Conservation (phyloP, 2,797 vertebrate species). For the Chrosomus eos region DNA sequence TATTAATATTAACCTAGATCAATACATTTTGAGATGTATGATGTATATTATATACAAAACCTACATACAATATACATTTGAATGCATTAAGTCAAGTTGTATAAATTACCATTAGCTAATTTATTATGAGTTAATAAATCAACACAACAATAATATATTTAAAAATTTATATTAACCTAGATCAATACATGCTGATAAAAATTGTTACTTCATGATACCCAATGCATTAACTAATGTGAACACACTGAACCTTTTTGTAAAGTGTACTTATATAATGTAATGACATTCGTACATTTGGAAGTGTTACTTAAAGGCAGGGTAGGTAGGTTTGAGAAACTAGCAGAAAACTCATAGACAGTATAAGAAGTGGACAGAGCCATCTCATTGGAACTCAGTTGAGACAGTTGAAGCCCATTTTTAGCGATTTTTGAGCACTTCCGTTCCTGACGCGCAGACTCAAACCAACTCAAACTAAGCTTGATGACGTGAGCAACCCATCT, state of each 20-base stretch:
- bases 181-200: not conserved
- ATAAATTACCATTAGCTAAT: not conserved
- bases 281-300: too few species aligned
- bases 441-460: too few species aligned
- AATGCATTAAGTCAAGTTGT: not conserved
- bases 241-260: not conserved
- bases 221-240: not conserved
- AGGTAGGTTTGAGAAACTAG: too few species aligned
- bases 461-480: too few species aligned
- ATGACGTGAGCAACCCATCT: too few species aligned
- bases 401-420: too few species aligned
- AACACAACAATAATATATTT: not conserved
- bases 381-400: too few species aligned
- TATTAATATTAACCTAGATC: not conserved
- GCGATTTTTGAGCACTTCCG: too few species aligned
- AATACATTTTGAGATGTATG: not conserved
- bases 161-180: not conserved
- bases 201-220: not conserved
- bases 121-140: not conserved
- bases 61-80: not conserved
- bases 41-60: not conserved
- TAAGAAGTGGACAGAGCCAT: too few species aligned
- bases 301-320: not conserved
- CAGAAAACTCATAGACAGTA: too few species aligned
- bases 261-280: not conserved